Percentiles rank a stretch among this genome's conserved stretches.
Conservation (phyloP, 2,797 vertebrate genomes). For the Cuculus canorus region DNA sequence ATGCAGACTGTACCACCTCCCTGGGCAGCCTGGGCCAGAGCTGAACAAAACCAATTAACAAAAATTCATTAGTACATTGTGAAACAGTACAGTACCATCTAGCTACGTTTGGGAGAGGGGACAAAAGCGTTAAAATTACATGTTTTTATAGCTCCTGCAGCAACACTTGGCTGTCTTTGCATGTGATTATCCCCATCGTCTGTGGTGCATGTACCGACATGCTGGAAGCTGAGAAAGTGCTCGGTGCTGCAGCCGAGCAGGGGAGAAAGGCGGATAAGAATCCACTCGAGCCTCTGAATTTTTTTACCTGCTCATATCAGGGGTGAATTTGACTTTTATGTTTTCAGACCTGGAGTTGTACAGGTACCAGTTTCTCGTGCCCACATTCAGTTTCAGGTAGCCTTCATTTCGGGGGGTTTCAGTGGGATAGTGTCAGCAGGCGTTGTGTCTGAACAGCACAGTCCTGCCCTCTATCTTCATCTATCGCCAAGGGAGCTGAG, state of each 20-base stretch:
- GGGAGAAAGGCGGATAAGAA: background rate
- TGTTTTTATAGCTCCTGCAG: background rate
- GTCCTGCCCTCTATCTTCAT: too few species aligned
- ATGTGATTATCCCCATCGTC: background rate
- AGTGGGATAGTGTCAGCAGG: too few species aligned
- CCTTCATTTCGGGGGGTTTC: background rate
- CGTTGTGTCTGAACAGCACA: too few species aligned
- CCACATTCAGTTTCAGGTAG: background rate
- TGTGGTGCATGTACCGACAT: background rate
- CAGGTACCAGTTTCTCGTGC: background rate
- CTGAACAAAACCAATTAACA: background rate
- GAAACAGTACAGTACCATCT: background rate
- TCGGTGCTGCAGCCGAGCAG: background rate
- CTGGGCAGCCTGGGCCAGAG: background rate
- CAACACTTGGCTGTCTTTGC: background rate
- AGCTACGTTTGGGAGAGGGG: background rate
- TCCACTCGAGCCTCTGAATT: background rate
- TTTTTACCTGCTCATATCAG: background rate
- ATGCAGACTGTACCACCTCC: background rate
- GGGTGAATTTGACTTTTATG: background rate
- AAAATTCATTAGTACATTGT: background rate
- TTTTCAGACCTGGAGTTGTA: background rate
- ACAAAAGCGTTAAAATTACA: background rate
- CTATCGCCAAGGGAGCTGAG: too few species aligned
- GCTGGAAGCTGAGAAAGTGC: background rate